Evolutionary conservation across 1,140 invertebrate species (phyloP).

Genomic region (Eubasilissa regina): DNA sequence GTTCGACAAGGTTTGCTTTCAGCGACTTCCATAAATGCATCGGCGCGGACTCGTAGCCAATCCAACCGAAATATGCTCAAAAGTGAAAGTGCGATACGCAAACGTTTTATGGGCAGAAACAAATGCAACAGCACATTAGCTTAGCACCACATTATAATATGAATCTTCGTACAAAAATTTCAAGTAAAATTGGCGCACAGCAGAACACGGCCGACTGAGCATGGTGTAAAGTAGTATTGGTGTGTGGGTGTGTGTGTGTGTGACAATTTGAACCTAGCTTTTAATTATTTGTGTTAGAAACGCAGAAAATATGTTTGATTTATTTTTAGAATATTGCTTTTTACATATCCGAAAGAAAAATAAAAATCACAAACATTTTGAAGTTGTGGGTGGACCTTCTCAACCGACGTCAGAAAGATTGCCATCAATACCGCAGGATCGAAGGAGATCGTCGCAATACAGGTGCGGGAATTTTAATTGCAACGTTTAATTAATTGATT

Average conservation of each 20-base stretch:
- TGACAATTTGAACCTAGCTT: background rate
- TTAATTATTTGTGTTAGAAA: background rate
- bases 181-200: constrained; percentile 1
- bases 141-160: too few species aligned
- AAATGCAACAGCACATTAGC: too few species aligned
- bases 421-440: too few species aligned
- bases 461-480: too few species aligned
- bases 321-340: background rate
- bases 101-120: too few species aligned
- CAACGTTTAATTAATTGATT: too few species aligned
- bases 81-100: too few species aligned
- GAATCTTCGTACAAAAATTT: background rate
- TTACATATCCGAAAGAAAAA: background rate
- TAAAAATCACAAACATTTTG: background rate
- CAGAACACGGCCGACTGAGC: background rate
- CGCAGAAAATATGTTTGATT: background rate
- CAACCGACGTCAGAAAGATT: background rate
- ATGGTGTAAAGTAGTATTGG: background rate
- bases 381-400: constrained; percentile 9
- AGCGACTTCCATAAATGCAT: too few species aligned
- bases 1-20: too few species aligned
- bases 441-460: too few species aligned
- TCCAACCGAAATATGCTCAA: too few species aligned
- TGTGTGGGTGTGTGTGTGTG: background rate
- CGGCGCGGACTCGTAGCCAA: too few species aligned